phyloP scores from a whole-genome alignment of 2,797 vertebrate species.

The Netta rufina region DNA sequence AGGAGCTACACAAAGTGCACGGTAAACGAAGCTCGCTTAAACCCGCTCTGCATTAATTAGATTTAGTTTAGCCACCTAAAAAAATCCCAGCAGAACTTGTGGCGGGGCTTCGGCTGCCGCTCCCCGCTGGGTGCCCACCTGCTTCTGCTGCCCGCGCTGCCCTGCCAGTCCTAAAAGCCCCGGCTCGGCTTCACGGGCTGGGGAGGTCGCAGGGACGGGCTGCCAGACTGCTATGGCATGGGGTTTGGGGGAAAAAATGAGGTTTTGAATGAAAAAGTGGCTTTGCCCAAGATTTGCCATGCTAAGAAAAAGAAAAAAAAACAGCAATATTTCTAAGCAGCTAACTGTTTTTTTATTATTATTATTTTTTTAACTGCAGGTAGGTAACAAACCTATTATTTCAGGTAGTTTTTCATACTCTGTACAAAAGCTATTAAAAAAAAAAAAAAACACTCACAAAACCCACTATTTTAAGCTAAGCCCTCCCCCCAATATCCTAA shows the following conservation, averaged over 20 bases:
- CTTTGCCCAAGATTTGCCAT: neutral
- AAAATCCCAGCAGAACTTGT: conserved; percentile 60
- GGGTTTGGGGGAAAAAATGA: neutral
- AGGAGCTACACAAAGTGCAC: neutral
- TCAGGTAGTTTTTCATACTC: neutral
- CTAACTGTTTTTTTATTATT: neutral
- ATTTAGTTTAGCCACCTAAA: conserved; percentile 62
- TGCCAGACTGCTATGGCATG: accelerated
- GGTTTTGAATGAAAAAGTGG: neutral
- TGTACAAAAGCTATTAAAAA: neutral
- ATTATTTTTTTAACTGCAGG: neutral
- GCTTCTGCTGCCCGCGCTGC: conserved; percentile 49
- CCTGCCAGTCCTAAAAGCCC: conserved; percentile 39
- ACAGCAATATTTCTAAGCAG: neutral
- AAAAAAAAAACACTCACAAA: accelerated
- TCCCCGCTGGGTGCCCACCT: conserved; percentile 63
- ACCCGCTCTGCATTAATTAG: conserved; percentile 64
- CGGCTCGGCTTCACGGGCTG: neutral
- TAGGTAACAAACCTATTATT: neutral
- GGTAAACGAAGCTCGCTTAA: conserved; percentile 60
- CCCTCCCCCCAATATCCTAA: neutral
- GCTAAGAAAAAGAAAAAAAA: neutral
- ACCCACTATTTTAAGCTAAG: neutral
- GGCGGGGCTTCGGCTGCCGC: conserved; percentile 34
- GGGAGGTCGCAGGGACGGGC: neutral